phyloP scores from a whole-genome alignment of 2,113 vertebrate genomes.

The Plectropomus leopardus region DNA sequence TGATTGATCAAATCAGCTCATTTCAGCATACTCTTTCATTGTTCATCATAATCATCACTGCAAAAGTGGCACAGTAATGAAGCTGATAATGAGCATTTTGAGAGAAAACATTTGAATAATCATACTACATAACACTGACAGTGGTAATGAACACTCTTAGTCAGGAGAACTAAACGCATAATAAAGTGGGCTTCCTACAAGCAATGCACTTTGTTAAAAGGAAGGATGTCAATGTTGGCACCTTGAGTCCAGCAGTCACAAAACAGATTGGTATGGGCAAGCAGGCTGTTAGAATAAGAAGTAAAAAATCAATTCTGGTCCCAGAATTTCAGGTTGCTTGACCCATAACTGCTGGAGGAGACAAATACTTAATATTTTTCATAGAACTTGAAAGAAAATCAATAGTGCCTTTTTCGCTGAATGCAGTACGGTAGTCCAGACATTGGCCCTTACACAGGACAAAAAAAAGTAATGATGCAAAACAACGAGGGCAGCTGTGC shows the following conservation, averaged over 20 bases:
- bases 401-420: slow-evolving; percentile 40
- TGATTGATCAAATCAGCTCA: background rate
- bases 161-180: slow-evolving; percentile 10
- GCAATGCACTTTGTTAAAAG: slow-evolving; percentile 19
- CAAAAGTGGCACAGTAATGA: background rate
- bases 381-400: slow-evolving; percentile 60
- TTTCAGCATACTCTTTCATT: slow-evolving; percentile 9
- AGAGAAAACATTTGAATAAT: slow-evolving; percentile 15
- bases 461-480: slow-evolving; percentile 16
- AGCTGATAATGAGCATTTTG: slow-evolving; percentile 19
- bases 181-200: slow-evolving; percentile 24
- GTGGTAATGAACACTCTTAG: slow-evolving; percentile 21
- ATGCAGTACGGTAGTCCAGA: slow-evolving; percentile 22
- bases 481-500: background rate
- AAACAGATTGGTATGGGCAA: slow-evolving; percentile 12
- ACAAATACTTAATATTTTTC: slow-evolving; percentile 48
- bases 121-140: background rate
- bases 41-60: slow-evolving; percentile 16
- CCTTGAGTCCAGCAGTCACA: background rate
- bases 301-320: slow-evolving; percentile 19
- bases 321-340: slow-evolving; percentile 35
- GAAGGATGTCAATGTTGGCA: slow-evolving; percentile 13
- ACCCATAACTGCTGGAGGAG: slow-evolving; percentile 47
- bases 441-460: background rate
- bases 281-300: slow-evolving; percentile 34